phyloP scores from a whole-genome alignment of 2,888 invertebrate species.

The Apocheima hispidaria region DNA sequence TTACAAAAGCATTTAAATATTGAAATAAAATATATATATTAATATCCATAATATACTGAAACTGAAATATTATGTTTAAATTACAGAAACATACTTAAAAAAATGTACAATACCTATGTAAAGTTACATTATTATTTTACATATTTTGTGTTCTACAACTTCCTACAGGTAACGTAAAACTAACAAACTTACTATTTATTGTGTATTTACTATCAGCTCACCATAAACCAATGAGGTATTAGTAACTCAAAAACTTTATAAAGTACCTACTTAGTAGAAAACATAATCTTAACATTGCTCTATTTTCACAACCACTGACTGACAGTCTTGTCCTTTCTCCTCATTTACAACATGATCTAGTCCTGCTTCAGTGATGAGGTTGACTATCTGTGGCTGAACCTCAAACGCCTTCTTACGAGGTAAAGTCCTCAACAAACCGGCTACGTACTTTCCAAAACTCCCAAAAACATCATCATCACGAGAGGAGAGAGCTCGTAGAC shows the following conservation, averaged over 20 bases:
- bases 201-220: neutral
- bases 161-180: too few relatives aligned
- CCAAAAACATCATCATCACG: slow-evolving; percentile 53
- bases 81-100: too few relatives aligned
- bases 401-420: slow-evolving; percentile 52
- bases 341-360: neutral
- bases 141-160: too few relatives aligned
- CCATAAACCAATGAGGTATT: neutral
- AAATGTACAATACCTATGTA: too few relatives aligned
- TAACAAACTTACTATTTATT: too few relatives aligned
- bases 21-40: too few relatives aligned
- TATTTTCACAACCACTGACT: neutral
- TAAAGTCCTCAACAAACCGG: slow-evolving; percentile 55
- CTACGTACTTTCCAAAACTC: slow-evolving; percentile 62
- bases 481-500: neutral
- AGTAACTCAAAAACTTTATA: neutral
- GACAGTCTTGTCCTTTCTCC: neutral
- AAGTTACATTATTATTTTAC: too few relatives aligned
- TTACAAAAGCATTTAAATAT: too few relatives aligned
- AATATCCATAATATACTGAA: too few relatives aligned
- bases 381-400: slow-evolving; percentile 57
- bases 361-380: slow-evolving; percentile 36
- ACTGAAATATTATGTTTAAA: too few relatives aligned
- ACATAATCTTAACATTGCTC: neutral
- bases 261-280: too few relatives aligned